phyloP scores from a whole-genome alignment of 2,113 vertebrate genomes.

The Eudyptes chrysolophus region DNA sequence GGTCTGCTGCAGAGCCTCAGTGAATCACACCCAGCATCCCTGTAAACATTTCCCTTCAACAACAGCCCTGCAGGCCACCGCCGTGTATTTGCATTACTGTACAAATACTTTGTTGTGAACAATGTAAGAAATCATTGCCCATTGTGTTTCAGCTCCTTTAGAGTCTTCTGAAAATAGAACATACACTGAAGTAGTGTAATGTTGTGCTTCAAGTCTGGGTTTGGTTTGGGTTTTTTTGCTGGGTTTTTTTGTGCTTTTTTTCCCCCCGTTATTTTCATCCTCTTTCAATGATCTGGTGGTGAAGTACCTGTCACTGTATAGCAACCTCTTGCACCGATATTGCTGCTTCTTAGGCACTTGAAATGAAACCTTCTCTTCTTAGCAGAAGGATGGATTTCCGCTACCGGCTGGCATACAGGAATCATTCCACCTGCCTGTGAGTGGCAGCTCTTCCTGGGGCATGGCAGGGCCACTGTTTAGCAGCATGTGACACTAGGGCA shows the following conservation, averaged over 20 bases:
- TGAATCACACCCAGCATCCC: neutral
- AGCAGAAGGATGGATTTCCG: neutral
- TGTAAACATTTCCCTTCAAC: neutral
- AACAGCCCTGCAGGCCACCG: neutral
- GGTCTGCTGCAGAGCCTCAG: neutral
- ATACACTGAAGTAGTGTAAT: neutral
- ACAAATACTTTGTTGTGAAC: conserved; percentile 13
- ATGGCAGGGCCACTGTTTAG: neutral
- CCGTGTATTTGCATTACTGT: neutral
- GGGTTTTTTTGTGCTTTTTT: neutral
- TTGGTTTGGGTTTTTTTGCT: neutral
- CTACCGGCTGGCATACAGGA: neutral
- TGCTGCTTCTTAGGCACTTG: neutral
- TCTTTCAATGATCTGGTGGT: neutral
- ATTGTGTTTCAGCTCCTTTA: conserved; percentile 13
- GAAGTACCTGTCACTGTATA: neutral
- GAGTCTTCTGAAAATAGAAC: neutral
- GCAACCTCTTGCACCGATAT: neutral
- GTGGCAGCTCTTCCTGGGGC: neutral
- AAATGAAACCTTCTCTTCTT: neutral
- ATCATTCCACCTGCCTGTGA: neutral
- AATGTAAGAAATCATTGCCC: conserved; percentile 41
- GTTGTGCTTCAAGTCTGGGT: neutral
- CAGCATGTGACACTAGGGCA: neutral
- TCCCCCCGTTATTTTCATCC: neutral